Conservation (phyloP, 2,888 invertebrate species). For the Epistrophella euchroma region DNA sequence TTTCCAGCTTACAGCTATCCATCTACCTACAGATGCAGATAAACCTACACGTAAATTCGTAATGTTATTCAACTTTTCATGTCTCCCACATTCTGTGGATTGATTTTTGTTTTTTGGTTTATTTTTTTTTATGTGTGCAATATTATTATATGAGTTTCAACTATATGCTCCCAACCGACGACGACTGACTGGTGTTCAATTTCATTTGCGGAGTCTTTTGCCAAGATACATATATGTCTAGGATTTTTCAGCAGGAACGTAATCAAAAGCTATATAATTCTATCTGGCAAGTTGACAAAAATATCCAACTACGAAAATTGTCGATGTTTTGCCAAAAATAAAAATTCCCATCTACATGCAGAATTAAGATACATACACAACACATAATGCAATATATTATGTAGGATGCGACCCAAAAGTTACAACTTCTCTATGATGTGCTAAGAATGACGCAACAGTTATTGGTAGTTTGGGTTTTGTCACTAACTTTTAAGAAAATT, state of each 20-base stretch:
- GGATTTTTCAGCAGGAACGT: constrained; percentile 47
- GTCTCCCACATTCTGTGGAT: constrained; percentile 53
- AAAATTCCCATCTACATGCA: constrained; percentile 3
- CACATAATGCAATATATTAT: constrained; percentile 12
- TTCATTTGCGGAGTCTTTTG: constrained; percentile 58
- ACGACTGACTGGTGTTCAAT: constrained; percentile 45
- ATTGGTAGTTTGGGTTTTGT: constrained; percentile 26
- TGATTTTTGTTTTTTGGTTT: constrained; percentile 17
- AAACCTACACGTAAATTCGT: constrained; percentile 34
- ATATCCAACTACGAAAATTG: constrained; percentile 61
- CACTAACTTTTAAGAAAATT: constrained; percentile 26
- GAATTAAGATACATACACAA: no score
- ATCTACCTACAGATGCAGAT: constrained; percentile 26
- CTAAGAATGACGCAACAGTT: constrained; percentile 64
- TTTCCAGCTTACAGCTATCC: constrained; percentile 16
- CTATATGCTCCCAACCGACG: constrained; percentile 14
- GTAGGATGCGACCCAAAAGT: constrained; percentile 41
- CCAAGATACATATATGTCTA: constrained; percentile 41
- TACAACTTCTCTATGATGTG: constrained; percentile 47
- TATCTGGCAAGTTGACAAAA: constrained; percentile 70
- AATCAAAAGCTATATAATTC: constrained; percentile 69
- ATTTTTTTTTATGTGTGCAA: constrained; percentile 10
- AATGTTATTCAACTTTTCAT: constrained; percentile 47
- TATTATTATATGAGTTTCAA: constrained; percentile 41
- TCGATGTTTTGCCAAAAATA: constrained; percentile 59